Percentiles rank a stretch among this genome's conserved stretches.
These are phyloP conservation scores for Podargus strigoides DNA, from an alignment of 2,797 vertebrate genomes.

Conservation along the genomic window DNA sequence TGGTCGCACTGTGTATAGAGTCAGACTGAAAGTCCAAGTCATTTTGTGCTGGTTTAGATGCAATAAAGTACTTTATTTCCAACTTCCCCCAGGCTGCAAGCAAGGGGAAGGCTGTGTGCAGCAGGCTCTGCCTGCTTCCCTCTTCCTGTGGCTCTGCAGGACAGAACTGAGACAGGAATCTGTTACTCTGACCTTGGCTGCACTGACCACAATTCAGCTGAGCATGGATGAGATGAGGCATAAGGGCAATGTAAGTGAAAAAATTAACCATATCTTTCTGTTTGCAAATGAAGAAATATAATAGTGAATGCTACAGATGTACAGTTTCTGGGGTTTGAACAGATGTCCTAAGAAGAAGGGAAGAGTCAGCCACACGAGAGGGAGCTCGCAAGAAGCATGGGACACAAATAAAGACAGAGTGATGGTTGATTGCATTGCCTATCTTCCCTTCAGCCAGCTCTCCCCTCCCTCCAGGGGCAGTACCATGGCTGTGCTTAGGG, in stretches of 20 bases:
- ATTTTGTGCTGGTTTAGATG: not conserved
- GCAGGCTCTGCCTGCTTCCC: not conserved
- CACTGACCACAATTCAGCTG: not conserved
- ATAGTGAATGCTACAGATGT: not conserved
- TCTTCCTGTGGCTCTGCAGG: not conserved
- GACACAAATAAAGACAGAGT: not conserved
- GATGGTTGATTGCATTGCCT: not conserved
- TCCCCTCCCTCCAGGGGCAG: not conserved
- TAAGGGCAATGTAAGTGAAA: not conserved
- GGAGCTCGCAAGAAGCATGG: not conserved
- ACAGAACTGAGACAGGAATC: not conserved
- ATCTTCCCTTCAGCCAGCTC: not conserved
- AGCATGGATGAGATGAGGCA: fast-evolving
- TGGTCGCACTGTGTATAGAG: not conserved
- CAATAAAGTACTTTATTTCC: not conserved
- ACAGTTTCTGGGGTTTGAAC: not conserved
- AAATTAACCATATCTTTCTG: not conserved
- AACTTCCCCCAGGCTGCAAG: not conserved
- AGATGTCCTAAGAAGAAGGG: not conserved
- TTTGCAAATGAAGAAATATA: not conserved
- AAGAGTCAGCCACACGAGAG: not conserved
- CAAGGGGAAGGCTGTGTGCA: not conserved
- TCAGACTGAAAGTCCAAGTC: not conserved
- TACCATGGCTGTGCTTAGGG: not conserved
- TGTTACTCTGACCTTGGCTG: not conserved